A percentile compares a stretch with the other conserved stretches of the same genome.
phyloP scores from a whole-genome alignment of 2,113 vertebrate species.

The Himantopus leucocephalus region DNA sequence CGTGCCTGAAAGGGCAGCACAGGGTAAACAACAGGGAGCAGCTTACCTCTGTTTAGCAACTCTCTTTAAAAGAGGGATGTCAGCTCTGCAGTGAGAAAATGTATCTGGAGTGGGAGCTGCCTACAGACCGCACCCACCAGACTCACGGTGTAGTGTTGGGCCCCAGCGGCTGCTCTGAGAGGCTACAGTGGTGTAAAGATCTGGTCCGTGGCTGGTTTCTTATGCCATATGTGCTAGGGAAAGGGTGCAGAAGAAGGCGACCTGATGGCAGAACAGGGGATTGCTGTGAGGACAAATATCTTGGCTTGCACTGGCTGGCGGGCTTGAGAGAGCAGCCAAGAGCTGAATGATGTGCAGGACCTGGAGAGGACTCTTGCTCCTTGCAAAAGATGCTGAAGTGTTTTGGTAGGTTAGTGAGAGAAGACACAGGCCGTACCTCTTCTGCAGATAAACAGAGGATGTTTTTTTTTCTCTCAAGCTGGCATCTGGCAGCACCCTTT shows the following conservation, averaged over 20 bases:
- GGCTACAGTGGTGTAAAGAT: background rate
- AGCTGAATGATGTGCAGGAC: background rate
- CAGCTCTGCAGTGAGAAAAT: background rate
- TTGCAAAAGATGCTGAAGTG: background rate
- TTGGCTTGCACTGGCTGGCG: background rate
- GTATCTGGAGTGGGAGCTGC: background rate
- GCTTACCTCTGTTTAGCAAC: background rate
- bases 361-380: background rate
- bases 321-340: background rate
- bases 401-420: background rate
- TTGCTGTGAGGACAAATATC: background rate
- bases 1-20: background rate
- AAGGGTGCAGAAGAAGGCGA: background rate
- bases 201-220: background rate
- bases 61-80: background rate
- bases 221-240: fast-evolving
- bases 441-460: background rate
- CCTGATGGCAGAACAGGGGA: background rate
- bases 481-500: background rate
- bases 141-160: background rate
- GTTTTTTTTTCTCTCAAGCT: background rate
- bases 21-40: background rate
- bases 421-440: background rate
- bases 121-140: background rate
- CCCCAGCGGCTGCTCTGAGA: background rate